phyloP scores from a whole-genome alignment of 2,797 vertebrate genomes.

The Urocyon cinereoargenteus region DNA sequence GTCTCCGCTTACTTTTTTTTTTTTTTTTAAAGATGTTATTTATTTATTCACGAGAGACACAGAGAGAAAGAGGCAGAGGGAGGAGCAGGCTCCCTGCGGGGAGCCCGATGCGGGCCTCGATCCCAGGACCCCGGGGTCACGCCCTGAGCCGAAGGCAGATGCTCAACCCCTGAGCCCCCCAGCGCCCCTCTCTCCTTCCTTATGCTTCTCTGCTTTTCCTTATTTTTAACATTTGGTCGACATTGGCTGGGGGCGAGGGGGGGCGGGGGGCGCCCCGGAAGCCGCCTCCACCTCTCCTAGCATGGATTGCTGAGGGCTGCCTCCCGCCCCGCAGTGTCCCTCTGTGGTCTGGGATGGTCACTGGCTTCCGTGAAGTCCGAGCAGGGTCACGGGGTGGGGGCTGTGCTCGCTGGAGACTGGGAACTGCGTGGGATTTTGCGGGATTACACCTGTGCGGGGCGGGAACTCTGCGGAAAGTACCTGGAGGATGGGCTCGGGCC shows the following conservation, averaged over 20 bases:
- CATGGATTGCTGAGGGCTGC: background rate
- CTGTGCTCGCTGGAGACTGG: background rate
- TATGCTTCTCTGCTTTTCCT: background rate
- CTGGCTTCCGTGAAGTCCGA: background rate
- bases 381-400: background rate
- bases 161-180: no score
- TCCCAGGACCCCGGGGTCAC: no score
- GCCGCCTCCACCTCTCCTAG: background rate
- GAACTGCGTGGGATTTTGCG: background rate
- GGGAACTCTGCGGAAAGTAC: fast-evolving
- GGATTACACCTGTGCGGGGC: background rate
- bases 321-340: background rate
- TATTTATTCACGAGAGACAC: no score
- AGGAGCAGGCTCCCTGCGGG: no score
- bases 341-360: background rate
- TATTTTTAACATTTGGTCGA: background rate
- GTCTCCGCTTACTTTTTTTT: no score
- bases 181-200: background rate
- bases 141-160: no score
- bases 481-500: background rate
- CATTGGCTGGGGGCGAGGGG: background rate
- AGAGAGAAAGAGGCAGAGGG: no score
- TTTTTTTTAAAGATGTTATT: no score
- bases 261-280: background rate
- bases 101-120: no score